Conservation (phyloP, 1,140 invertebrate species). For the Ylistrum balloti region DNA sequence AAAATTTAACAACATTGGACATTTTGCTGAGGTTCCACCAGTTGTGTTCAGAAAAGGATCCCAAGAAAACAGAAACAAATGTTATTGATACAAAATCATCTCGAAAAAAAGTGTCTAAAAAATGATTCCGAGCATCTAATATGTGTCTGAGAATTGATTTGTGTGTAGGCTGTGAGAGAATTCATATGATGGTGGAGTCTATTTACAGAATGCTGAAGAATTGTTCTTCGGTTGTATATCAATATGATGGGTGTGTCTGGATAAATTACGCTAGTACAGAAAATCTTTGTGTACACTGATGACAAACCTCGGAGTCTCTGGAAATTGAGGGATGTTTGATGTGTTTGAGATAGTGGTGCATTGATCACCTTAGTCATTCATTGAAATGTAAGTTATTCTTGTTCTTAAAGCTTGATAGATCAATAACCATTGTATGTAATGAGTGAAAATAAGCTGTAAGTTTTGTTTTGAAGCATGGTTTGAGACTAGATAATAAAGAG, state of each 20-base stretch:
- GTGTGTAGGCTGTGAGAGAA: background rate
- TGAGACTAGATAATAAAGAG: too few relatives aligned
- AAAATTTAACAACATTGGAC: conserved; percentile 6
- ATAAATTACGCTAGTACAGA: too few relatives aligned
- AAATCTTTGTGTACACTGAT: too few relatives aligned
- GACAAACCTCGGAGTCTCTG: too few relatives aligned
- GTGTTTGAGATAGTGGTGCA: too few relatives aligned
- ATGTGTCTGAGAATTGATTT: background rate
- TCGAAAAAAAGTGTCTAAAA: background rate
- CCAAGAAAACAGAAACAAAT: background rate
- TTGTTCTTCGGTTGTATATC: background rate
- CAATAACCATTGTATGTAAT: too few relatives aligned
- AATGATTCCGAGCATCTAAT: background rate
- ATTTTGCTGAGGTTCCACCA: background rate
- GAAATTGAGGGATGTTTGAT: too few relatives aligned
- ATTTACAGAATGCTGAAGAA: background rate
- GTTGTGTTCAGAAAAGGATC: background rate
- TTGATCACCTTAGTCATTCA: too few relatives aligned
- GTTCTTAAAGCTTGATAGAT: too few relatives aligned
- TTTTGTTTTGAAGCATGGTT: too few relatives aligned
- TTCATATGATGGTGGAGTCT: background rate
- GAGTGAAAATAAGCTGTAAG: too few relatives aligned
- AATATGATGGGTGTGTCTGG: background rate
- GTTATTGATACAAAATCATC: conserved; percentile 5
- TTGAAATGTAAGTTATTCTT: too few relatives aligned